Evolutionary conservation across 2,888 invertebrate species (phyloP), one percentile per base, ranked within the genome.

Genomic region (Nezara viridula): DNA sequence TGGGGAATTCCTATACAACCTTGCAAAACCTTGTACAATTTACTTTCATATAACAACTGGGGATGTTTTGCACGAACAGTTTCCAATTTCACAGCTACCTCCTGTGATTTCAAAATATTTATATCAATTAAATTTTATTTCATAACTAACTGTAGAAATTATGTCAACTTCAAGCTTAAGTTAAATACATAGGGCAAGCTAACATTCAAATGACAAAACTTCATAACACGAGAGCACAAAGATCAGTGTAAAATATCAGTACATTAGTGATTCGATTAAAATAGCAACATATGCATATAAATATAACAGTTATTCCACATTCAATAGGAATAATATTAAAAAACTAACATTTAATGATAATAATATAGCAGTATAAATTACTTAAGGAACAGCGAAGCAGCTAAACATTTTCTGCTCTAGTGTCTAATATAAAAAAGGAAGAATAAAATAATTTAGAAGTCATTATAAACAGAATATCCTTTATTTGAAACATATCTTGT

Each of bases 61-160:
- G 99, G 99, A 94, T 99, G 99, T 92, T 99, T 96, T 91, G 99
- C 99, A 93, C 98, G 97, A 92, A 97, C 95, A 92, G 97, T 97
- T 95, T 99, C 99, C 93, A 99, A 95, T 94, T 99, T 99, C 91
- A 99, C 98, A 92, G 99, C 99, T 92, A 99, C 99, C 95, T 99
- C 99, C 96, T 98, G 93, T 88, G 93, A 93, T 27, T 12, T 12
- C 24, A 77, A 21, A 24, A 55, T n/a, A 14, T 27, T 60, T 0
- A 32, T n/a, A 60, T 27, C 10, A 60, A 27, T 60, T 60, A 2
- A n/a, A 55, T 14, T 55, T n/a, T 3, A 55, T n/a, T 24, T 60
- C 27, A 14, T 14, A 14, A 60, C 27, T 16, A 27, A 14, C 27
- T 1, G 16, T 4, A 60, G 14, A 27, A 60, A 16, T 27, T 60